Evolutionary conservation across 2,888 invertebrate genomes (phyloP), one percentile per base, ranked within the genome.

Genomic region (Stegana nigrithorax): DNA sequence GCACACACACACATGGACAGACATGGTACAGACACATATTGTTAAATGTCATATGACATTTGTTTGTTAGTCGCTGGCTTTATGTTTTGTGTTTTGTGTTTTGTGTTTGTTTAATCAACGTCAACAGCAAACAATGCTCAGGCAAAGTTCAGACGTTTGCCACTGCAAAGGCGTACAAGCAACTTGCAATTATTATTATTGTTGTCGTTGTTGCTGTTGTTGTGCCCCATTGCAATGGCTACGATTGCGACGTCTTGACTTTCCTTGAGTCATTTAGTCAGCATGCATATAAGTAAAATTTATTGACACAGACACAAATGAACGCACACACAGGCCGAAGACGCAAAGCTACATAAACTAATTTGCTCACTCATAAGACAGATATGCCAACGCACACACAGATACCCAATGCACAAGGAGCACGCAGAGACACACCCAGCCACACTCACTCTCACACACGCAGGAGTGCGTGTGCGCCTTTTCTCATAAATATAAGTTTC

Each of bases 191-290:
- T 3, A 4, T 6, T 14, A 36, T 36, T 14, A 36, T 36, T 14
- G 14, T 14, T 17, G 17, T 39, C 14, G 14, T 39, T n/a, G 32
- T 32, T 4, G 45, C 10, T 10, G 29, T 53, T 67, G 72, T 77
- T 75, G 75, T 75, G 73, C 75, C 77, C 77, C 77, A 67, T 73
- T 77, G 71, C 61, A 72, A 67, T n/a, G n/a, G n/a, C n/a, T n/a
- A n/a, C n/a, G n/a, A n/a, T n/a, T n/a, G n/a, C n/a, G n/a, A n/a
- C n/a, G n/a, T n/a, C n/a, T n/a, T n/a, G n/a, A n/a, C n/a, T 71
- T 67, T 63, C 60, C 67, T 66, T 60, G 64, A 62, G 51, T 59
- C 73, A 75, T 77, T 74, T 75, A 76, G 76, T 26, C 23, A 14
- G 21, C 36, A 55, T 55, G 32, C 68, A 71, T 66, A 68, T 62